Percentiles rank a stretch among this genome's conserved stretches.
These are phyloP conservation scores for Oxycera nigricornis DNA, from an alignment of 2,888 invertebrate species.

Conservation along the genomic window DNA sequence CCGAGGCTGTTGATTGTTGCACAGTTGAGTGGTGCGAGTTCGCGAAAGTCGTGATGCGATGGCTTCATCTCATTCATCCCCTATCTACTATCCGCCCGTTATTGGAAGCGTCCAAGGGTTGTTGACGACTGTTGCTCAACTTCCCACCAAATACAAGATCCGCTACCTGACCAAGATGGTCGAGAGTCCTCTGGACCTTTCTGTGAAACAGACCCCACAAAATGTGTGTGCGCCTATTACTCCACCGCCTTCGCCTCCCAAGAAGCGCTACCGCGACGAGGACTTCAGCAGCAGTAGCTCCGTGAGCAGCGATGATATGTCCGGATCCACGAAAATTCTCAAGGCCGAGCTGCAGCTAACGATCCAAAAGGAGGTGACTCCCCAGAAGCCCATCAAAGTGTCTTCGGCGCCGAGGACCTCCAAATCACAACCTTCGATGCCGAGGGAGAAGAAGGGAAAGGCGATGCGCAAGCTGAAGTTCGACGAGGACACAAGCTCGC, in stretches of 20 bases:
- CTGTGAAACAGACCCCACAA: conserved; percentile 65
- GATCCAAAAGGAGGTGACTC: conserved; percentile 52
- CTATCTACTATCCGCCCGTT: conserved; percentile 44
- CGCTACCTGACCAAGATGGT: conserved; percentile 59
- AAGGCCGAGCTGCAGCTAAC: conserved; percentile 46
- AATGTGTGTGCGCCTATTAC: conserved; percentile 68
- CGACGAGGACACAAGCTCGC: conserved; percentile 90
- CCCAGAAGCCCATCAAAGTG: conserved; percentile 55
- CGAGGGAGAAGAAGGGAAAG: conserved; percentile 63
- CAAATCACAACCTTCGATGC: conserved; percentile 51
- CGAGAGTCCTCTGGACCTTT: conserved; percentile 74
- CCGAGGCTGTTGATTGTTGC: background rate
- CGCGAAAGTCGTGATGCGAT: conserved; percentile 43
- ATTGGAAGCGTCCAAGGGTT: conserved; percentile 50
- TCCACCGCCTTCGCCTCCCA: conserved; percentile 76
- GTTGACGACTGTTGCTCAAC: conserved; percentile 60
- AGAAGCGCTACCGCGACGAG: conserved; percentile 59
- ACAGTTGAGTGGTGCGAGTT: conserved; percentile 3
- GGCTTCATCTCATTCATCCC: conserved; percentile 44
- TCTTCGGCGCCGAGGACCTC: conserved; percentile 56
- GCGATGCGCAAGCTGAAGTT: conserved; percentile 81
- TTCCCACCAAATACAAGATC: conserved; percentile 61
- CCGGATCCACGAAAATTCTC: conserved; percentile 49
- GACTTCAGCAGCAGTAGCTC: conserved; percentile 34
- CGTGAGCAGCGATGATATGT: conserved; percentile 49